Base-by-base conservation (phyloP, 2,113 vertebrate species). In the Sander vitreus region DNA sequence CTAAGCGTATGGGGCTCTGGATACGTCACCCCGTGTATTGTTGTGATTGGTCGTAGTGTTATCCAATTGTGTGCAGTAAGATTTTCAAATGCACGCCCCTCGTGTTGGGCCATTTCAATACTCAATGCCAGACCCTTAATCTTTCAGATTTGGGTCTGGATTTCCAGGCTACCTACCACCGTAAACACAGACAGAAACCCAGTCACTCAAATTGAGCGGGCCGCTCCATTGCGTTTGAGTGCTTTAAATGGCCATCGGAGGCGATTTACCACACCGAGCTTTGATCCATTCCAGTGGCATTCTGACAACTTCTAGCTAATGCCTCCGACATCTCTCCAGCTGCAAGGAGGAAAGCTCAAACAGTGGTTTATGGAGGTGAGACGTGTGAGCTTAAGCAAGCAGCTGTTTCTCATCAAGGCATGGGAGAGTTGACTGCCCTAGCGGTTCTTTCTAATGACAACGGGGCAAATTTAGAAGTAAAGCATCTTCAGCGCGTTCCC, bases 341-440 rank as follows among this genome's bases (percentile, higher is more conserved):
- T 68, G 83, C 1, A 30, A 71, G 70, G 72, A 73, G 68, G 62
- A 73, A 81, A 45, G 58, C 70, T 85, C 3, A 7, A 75, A 85
- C 59, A 48, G 58, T 73, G 53, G 59, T 75, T 89, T 85, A 75
- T 84, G 66, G 80, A 62, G 57, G 63, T 47, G 77, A 83, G 65
- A 76, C 11, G 15, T 59, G 50, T 21, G 36, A 59, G 78, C 62
- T 78, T 55, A 63, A 65, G 67, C 43, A 62, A 85, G 68, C 86
- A 21, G 60, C 76, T 78, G 82, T 33, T 86, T 85, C 80, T 88
- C 85, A 90, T 89, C 87, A 81, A 21, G 27, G 27, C 75, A 69
- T 76, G 30, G 60, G 53, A 30, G 15, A 62, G 50, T 67, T 58
- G 43, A 51, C 73, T 53, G 50, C 48, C 57, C 25, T 23, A n/a